Conservation (phyloP, 1,140 invertebrate genomes). For the Mya arenaria region DNA sequence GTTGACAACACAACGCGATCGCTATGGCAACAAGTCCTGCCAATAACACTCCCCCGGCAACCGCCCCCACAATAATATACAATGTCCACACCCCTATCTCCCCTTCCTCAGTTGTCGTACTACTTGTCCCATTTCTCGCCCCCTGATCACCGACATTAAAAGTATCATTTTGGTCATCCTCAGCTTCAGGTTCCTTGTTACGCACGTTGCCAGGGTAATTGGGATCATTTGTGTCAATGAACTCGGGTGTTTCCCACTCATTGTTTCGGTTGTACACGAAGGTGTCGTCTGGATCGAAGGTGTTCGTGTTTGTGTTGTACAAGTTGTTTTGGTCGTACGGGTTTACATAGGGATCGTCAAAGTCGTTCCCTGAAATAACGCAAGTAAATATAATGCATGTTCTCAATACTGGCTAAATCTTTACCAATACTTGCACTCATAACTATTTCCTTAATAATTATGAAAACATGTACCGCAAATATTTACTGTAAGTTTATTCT, state of each 20-base stretch:
- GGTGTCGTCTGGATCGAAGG: conserved; percentile 2
- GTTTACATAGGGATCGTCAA: too few relatives aligned
- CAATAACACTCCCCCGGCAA: conserved; percentile 55
- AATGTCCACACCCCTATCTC: conserved; percentile 56
- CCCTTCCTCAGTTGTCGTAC: background rate
- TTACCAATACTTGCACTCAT: too few relatives aligned
- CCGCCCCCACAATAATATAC: conserved; percentile 60
- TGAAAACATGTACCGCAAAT: too few relatives aligned
- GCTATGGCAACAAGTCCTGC: conserved; percentile 57
- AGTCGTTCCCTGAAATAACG: too few relatives aligned
- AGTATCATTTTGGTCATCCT: too few relatives aligned
- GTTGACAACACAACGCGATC: conserved; percentile 57
- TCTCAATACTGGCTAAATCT: too few relatives aligned
- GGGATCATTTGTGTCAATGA: background rate
- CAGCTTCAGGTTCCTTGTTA: background rate
- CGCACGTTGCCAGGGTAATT: background rate
- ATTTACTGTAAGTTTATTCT: too few relatives aligned
- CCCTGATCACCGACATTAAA: background rate
- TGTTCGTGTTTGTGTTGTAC: conserved; percentile 21
- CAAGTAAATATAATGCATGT: too few relatives aligned
- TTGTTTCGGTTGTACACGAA: too few relatives aligned
- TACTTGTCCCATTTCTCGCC: conserved; percentile 2
- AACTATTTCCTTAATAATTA: too few relatives aligned
- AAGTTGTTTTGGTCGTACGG: too few relatives aligned
- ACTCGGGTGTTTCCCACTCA: too few relatives aligned